Evolutionary conservation across 2,113 vertebrate genomes (phyloP).

Genomic region (Thymallus thymallus): DNA sequence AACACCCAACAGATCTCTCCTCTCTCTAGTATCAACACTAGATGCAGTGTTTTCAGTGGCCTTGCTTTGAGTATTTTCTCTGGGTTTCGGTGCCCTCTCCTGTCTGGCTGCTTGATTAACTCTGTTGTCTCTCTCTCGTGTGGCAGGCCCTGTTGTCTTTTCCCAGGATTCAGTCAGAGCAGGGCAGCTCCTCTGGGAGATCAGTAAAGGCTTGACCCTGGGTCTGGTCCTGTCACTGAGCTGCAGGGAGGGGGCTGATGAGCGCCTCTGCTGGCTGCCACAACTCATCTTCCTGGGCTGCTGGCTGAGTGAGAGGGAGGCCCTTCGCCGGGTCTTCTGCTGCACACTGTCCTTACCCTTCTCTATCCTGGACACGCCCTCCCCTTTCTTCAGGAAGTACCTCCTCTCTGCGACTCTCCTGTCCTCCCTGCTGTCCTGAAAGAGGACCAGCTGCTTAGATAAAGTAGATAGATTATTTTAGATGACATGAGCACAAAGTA

Average conservation of each 20-base stretch:
- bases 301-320: conserved; percentile 12
- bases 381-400: conserved; percentile 51
- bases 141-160: neutral
- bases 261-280: neutral
- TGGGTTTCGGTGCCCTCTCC: neutral
- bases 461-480: too few species aligned
- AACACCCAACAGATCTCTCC: conserved; percentile 11
- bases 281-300: conserved; percentile 29
- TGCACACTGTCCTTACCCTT: conserved; percentile 40
- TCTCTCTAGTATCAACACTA: neutral
- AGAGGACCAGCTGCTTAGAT: too few species aligned
- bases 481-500: too few species aligned
- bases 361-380: conserved; percentile 43
- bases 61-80: neutral
- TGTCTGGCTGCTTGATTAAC: neutral
- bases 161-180: neutral
- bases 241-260: conserved; percentile 16
- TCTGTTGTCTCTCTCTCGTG: neutral
- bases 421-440: conserved; percentile 22
- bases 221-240: neutral
- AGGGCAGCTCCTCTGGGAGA: conserved; percentile 22
- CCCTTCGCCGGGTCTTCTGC: conserved; percentile 28
- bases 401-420: conserved; percentile 10
- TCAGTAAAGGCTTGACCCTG: neutral
- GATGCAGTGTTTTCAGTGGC: neutral